Base-by-base conservation (phyloP, 2,797 vertebrate genomes). In the Chiroxiphia lanceolata region DNA sequence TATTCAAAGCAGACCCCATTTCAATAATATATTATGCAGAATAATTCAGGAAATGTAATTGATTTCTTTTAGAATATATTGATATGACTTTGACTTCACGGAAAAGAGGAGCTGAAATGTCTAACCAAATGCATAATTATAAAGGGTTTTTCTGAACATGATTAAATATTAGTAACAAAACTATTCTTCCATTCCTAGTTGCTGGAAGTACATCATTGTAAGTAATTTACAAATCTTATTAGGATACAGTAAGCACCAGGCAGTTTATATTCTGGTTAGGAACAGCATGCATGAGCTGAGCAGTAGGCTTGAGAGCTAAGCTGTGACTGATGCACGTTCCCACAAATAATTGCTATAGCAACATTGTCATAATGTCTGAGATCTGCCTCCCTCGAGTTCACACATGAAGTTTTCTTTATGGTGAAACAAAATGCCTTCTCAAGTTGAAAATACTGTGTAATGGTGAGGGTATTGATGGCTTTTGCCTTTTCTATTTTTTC, bases 291-390 rank as follows among this genome's bases (percentile, higher is more conserved):
- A 67, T 86, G 94, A 97, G 94, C 87, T 96, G 29, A n/a, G 75
- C 48, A 90, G 92, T 93, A 77, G 93, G 61, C 89, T 93, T 69
- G 59, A 95, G 87, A 94, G 91, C 89, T 91, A 92, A 96, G 93
- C 93, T 74, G 86, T 29, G 31, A 78, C 90, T 75, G 72, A 89
- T 88, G 90, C 89, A 95, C 79, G 4, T 96, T 96, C 89, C 88
- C 95, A 83, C 87, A 96, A 97, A 95, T 96, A 94, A 98, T 98
- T 97, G 89, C 98, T 97, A 97, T 97, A 94, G 97, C 97, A 98
- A 97, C 97, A 79, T 72, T 94, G 87, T 96, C 94, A 95, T 95
- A 87, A 93, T 94, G 96, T 95, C 89, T 96, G 97, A 97, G 93
- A 90, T 94, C 88, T 96, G 54, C 96, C 89, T 97, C 96, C 84